Conservation (phyloP, 2,113 vertebrate genomes). For the Pampusana beccarii region DNA sequence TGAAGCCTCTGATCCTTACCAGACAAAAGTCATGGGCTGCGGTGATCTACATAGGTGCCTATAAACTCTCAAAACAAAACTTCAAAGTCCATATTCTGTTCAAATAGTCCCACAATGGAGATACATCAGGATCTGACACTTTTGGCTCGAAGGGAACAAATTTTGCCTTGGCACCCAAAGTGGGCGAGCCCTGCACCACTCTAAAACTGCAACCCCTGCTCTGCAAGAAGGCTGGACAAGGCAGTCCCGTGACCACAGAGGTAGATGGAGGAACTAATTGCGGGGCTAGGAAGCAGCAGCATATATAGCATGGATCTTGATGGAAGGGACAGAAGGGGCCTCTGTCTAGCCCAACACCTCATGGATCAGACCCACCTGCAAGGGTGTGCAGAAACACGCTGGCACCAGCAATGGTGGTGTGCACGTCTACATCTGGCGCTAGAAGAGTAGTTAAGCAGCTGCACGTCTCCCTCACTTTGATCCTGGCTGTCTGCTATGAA, state of each 20-base stretch:
- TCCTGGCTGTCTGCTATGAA: background rate
- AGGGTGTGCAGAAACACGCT: background rate
- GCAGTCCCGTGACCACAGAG: accelerated
- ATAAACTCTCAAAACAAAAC: background rate
- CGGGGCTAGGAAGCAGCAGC: background rate
- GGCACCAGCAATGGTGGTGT: accelerated
- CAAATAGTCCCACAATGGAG: background rate
- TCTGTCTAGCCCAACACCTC: background rate
- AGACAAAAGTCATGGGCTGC: background rate
- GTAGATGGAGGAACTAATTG: background rate
- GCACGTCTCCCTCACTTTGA: background rate
- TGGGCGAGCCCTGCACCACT: background rate
- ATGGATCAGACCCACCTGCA: too few relatives aligned
- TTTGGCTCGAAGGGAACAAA: background rate
- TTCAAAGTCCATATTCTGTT: background rate
- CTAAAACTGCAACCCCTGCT: background rate
- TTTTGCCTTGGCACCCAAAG: background rate
- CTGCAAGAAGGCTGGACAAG: background rate
- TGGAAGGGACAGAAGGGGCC: background rate
- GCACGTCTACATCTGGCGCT: background rate
- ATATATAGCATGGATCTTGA: background rate
- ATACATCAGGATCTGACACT: background rate
- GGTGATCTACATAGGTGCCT: background rate
- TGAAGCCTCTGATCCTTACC: background rate
- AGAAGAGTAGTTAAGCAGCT: background rate